Evolutionary conservation across 2,888 invertebrate species (phyloP).

Genomic region (Eristalinus aeneus): DNA sequence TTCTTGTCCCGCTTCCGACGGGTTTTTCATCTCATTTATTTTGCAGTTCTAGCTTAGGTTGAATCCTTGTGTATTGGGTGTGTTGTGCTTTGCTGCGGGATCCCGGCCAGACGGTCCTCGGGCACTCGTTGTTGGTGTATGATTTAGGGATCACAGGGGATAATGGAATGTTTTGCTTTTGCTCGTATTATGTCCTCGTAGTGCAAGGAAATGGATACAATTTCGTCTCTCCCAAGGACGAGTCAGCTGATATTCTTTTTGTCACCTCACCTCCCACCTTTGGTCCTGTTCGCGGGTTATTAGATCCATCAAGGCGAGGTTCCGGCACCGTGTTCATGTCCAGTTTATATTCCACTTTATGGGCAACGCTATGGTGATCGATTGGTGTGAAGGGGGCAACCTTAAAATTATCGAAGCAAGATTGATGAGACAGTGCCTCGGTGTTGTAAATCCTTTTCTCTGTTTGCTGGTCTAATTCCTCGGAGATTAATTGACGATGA

Average conservation of each 20-base stretch:
- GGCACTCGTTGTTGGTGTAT: neutral
- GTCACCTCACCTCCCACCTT: neutral
- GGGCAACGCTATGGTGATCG: conserved; percentile 38
- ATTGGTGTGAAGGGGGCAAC: conserved; percentile 18
- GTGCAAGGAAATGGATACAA: neutral
- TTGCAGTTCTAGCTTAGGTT: conserved; percentile 5
- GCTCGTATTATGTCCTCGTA: conserved; percentile 34
- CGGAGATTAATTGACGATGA: conserved; percentile 50
- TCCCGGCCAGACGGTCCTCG: neutral
- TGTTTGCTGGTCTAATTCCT: conserved; percentile 39
- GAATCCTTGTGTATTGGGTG: conserved; percentile 30
- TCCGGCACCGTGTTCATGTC: neutral
- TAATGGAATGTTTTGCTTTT: conserved; percentile 40
- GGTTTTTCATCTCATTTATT: conserved; percentile 12
- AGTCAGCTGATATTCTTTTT: conserved; percentile 7
- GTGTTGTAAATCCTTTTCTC: conserved; percentile 39
- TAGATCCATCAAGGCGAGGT: conserved; percentile 52
- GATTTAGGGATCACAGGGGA: conserved; percentile 55
- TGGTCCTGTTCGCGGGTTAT: conserved; percentile 36
- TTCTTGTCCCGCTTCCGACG: neutral
- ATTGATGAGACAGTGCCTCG: conserved; percentile 34
- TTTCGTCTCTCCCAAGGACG: neutral
- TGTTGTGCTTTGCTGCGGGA: neutral
- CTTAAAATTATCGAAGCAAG: conserved; percentile 43
- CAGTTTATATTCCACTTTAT: conserved; percentile 5